phyloP scores from a whole-genome alignment of 1,140 invertebrate species.

The Aricia agestis region DNA sequence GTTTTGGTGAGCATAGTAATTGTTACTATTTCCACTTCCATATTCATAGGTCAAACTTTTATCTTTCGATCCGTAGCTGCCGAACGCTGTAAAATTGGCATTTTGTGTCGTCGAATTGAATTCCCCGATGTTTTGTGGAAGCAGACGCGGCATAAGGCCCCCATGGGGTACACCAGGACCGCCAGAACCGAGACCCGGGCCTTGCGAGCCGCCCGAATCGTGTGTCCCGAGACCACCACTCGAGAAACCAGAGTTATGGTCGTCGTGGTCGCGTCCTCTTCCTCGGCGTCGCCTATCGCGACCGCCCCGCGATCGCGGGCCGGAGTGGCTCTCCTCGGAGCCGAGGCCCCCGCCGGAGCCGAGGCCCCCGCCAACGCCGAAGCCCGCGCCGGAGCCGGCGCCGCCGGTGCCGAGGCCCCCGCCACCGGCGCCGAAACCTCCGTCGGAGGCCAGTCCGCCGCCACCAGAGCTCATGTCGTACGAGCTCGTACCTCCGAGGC shows the following conservation, averaged over 20 bases:
- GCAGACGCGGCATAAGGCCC: constrained; percentile 63
- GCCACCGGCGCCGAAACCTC: constrained; percentile 34
- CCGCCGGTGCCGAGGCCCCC: constrained; percentile 37
- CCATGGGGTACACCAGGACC: constrained; percentile 63
- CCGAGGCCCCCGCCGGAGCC: constrained; percentile 41
- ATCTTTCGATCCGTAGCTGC: constrained; percentile 57
- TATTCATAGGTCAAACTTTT: constrained; percentile 42
- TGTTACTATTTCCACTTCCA: constrained; percentile 38
- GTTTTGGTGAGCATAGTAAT: constrained; percentile 55
- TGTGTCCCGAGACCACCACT: constrained; percentile 44
- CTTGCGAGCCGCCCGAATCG: constrained; percentile 47
- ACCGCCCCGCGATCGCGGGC: constrained; percentile 43
- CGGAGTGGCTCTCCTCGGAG: constrained; percentile 32
- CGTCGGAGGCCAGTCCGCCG: constrained; percentile 36
- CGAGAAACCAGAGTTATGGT: constrained; percentile 47
- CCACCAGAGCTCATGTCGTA: constrained; percentile 37
- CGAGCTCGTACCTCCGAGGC: constrained; percentile 45
- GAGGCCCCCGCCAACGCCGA: constrained; percentile 38
- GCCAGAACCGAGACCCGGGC: constrained; percentile 56
- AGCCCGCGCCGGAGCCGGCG: constrained; percentile 36
- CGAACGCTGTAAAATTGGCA: constrained; percentile 66
- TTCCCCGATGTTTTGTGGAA: constrained; percentile 49
- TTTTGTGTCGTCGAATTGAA: constrained; percentile 41
- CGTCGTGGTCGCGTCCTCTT: constrained; percentile 60
- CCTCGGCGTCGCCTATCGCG: constrained; percentile 57